Evolutionary conservation across 2,888 invertebrate genomes (phyloP).

Genomic region (Ormyrus nitidulus): DNA sequence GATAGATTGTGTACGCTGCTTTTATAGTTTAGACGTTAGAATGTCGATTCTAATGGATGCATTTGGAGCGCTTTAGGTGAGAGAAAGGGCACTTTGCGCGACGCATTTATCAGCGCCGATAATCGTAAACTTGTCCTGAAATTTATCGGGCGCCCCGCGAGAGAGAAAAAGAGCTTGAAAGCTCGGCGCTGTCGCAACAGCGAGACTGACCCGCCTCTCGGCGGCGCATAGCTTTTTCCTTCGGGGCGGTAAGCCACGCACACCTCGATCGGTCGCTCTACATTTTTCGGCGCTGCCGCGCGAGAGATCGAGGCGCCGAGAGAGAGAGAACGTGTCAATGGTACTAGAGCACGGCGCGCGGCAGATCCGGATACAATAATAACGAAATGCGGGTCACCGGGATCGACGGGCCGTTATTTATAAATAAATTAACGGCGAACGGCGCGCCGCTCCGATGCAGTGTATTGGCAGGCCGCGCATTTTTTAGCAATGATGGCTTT

Average conservation of each 20-base stretch:
- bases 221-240: neutral
- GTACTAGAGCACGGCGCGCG: constrained; percentile 41
- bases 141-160: neutral
- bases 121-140: too few relatives aligned
- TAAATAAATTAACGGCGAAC: constrained; percentile 29
- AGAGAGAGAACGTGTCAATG: constrained; percentile 46
- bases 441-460: constrained; percentile 5
- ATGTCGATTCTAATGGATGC: too few relatives aligned
- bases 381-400: constrained; percentile 55
- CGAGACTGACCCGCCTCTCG: neutral
- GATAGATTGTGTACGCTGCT: too few relatives aligned
- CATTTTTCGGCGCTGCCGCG: too few relatives aligned
- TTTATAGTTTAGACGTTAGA: too few relatives aligned
- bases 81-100: too few relatives aligned
- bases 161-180: neutral
- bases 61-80: too few relatives aligned
- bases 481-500: constrained; percentile 30
- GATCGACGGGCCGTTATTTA: constrained; percentile 32
- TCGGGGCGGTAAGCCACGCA: too few relatives aligned
- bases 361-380: constrained; percentile 48
- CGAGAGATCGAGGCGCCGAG: too few relatives aligned
- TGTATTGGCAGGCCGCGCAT: neutral
- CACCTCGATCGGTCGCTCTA: too few relatives aligned
- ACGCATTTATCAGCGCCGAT: too few relatives aligned
- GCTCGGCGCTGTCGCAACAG: neutral